These are phyloP conservation scores for Upupa epops DNA, from an alignment of 2,113 vertebrate species.

Conservation along the genomic window DNA sequence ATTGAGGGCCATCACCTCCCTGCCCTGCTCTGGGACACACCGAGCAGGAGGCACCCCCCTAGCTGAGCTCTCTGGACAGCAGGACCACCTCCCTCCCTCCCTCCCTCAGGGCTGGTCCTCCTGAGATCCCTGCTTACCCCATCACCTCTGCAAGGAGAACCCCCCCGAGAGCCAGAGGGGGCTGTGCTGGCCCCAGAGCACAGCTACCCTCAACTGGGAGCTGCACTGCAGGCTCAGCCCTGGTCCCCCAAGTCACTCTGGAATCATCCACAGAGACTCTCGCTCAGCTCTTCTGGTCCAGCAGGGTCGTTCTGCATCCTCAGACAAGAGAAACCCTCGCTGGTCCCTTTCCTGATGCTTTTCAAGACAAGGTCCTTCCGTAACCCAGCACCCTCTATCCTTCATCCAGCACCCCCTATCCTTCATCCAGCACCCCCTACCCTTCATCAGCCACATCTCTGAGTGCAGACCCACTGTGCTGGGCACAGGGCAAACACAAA, in stretches of 20 bases:
- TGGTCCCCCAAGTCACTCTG: background rate
- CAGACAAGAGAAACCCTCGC: no score
- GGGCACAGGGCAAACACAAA: background rate
- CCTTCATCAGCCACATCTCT: background rate
- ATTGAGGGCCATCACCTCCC: no score
- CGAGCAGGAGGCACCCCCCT: no score
- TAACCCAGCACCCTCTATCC: background rate
- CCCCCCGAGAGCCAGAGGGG: accelerated
- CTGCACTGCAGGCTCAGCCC: background rate
- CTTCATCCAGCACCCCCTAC: background rate
- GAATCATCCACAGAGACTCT: background rate
- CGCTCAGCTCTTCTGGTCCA: background rate
- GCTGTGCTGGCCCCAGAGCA: background rate
- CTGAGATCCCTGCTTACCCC: background rate
- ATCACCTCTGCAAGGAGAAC: background rate
- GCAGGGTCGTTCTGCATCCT: background rate
- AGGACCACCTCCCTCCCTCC: no score
- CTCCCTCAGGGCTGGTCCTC: no score
- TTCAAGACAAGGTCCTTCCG: background rate
- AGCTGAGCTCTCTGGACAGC: no score
- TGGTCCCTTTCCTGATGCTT: background rate
- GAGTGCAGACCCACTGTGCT: background rate
- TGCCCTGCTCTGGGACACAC: no score
- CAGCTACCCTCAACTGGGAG: background rate
- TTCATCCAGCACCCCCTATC: background rate